Percentiles rank a stretch among this genome's conserved stretches.
These are phyloP conservation scores for Diaperis boleti DNA, from an alignment of 2,888 invertebrate species.

Conservation along the genomic window DNA sequence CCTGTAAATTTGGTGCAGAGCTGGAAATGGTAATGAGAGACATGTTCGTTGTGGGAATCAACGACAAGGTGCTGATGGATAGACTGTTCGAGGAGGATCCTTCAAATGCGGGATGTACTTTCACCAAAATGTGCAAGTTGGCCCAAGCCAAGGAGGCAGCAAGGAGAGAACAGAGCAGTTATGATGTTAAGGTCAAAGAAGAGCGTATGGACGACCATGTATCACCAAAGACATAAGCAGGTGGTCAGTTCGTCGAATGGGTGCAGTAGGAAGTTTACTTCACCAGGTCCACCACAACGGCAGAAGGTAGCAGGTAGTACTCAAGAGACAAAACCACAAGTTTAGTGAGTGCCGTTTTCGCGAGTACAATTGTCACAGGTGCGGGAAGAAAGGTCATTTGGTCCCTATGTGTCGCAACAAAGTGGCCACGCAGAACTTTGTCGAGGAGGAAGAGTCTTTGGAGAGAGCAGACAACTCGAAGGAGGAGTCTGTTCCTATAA, in stretches of 20 bases:
- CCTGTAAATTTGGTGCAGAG: constrained; percentile 16
- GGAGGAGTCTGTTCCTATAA: too few relatives aligned
- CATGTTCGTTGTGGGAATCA: constrained; percentile 13
- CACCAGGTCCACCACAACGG: neutral
- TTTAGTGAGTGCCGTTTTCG: neutral
- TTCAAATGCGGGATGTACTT: neutral
- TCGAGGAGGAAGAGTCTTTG: too few relatives aligned
- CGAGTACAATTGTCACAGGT: too few relatives aligned
- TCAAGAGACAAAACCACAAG: neutral
- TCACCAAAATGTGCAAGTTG: neutral
- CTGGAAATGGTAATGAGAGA: constrained; percentile 16
- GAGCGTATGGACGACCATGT: too few relatives aligned
- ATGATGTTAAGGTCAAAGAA: too few relatives aligned
- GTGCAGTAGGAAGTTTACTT: neutral
- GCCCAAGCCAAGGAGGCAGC: neutral
- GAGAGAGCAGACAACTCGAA: too few relatives aligned
- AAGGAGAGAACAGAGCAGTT: neutral
- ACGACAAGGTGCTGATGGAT: neutral
- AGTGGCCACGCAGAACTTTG: too few relatives aligned
- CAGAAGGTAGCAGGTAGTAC: neutral
- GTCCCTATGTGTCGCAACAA: too few relatives aligned
- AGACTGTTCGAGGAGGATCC: constrained; percentile 11
- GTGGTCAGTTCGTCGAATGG: neutral
- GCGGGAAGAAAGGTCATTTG: too few relatives aligned
- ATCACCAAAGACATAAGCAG: neutral